Evolutionary conservation across 2,113 vertebrate species (phyloP).

Genomic region (Anarhynchus alexandrinus): DNA sequence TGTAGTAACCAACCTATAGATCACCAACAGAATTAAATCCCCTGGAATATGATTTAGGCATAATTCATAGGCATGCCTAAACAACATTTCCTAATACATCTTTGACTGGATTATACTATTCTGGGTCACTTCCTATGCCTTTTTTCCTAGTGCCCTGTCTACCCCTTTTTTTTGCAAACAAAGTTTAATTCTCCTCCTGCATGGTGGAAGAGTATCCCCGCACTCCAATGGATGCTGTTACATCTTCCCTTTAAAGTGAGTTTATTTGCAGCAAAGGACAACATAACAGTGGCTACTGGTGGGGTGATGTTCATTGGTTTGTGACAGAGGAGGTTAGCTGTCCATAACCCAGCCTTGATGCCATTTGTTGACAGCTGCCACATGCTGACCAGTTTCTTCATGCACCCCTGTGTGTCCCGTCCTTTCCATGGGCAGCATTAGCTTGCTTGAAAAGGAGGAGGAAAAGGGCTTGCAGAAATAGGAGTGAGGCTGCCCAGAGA

Average conservation of each 20-base stretch:
- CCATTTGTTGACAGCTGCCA: background rate
- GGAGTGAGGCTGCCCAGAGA: background rate
- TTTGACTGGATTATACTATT: background rate
- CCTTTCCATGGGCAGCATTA: background rate
- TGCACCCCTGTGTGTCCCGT: accelerated
- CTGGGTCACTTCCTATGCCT: background rate
- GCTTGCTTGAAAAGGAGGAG: background rate
- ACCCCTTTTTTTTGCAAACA: background rate
- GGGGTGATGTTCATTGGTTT: accelerated
- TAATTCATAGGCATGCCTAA: background rate
- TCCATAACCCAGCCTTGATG: background rate
- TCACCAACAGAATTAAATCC: background rate
- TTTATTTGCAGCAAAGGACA: background rate
- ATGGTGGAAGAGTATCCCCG: background rate
- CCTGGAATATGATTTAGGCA: background rate
- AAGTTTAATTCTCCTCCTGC: background rate
- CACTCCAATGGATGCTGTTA: background rate
- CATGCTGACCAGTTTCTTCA: background rate
- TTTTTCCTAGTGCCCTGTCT: background rate
- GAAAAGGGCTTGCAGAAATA: background rate
- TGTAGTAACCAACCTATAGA: background rate
- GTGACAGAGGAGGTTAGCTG: background rate
- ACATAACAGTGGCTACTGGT: background rate
- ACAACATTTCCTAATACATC: background rate
- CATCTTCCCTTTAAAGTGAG: background rate